A percentile compares a stretch with the other conserved stretches of the same genome.
phyloP scores from a whole-genome alignment of 2,888 invertebrate genomes.

The Neoascia interrupta region DNA sequence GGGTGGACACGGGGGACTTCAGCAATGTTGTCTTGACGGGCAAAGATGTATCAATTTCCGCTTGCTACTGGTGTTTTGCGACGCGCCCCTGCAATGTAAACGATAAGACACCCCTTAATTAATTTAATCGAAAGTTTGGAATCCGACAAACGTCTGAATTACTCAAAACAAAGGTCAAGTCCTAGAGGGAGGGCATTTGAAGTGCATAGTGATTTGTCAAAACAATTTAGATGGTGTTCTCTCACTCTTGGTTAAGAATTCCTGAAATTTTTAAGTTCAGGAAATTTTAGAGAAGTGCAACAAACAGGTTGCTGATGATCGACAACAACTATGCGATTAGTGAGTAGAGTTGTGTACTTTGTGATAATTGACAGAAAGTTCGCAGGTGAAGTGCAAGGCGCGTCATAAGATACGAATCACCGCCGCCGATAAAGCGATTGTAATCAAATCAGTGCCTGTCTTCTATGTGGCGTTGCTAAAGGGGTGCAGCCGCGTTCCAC shows the following conservation, averaged over 20 bases:
- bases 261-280: too few species aligned
- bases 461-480: too few species aligned
- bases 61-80: conserved; percentile 3
- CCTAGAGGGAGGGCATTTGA: conserved; percentile 44
- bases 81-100: conserved; percentile 4
- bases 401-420: too few species aligned
- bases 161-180: conserved; percentile 26
- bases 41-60: conserved; percentile 22
- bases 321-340: conserved; percentile 34
- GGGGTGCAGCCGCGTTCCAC: too few species aligned
- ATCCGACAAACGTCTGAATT: conserved; percentile 1
- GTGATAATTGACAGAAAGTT: conserved; percentile 8
- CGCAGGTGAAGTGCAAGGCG: conserved; percentile 11
- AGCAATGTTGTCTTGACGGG: too few species aligned
- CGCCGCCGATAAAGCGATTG: too few species aligned
- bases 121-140: not conserved
- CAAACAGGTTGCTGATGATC: conserved; percentile 50
- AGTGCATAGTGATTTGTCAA: conserved; percentile 47
- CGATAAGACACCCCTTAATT: conserved; percentile 60
- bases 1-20: too few species aligned
- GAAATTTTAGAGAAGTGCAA: not conserved
- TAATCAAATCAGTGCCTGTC: too few species aligned
- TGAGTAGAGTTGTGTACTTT: not conserved
- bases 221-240: too few species aligned
- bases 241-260: too few species aligned